phyloP scores from a whole-genome alignment of 2,888 invertebrate species.

The Drosophila nigricruria region DNA sequence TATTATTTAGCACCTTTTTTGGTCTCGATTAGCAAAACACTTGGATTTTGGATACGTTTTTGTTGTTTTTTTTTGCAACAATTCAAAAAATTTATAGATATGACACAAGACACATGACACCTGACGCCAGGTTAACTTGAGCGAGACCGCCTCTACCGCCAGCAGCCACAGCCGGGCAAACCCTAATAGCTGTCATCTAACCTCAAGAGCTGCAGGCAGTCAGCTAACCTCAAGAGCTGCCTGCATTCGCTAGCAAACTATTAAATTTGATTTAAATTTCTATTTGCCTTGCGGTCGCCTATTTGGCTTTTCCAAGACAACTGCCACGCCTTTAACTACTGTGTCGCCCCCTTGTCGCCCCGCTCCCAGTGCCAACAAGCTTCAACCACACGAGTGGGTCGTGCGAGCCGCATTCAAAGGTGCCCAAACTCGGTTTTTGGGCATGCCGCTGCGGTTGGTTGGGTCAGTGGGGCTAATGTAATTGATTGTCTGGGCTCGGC shows the following conservation, averaged over 20 bases:
- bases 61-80: slow-evolving; percentile 7
- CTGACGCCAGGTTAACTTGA: slow-evolving; percentile 5
- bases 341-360: not conserved
- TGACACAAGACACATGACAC: slow-evolving; percentile 15
- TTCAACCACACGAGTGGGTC: slow-evolving; percentile 45
- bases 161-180: not conserved
- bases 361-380: not conserved
- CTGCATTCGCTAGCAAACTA: slow-evolving; percentile 25
- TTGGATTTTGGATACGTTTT: not conserved
- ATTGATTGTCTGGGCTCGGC: slow-evolving; percentile 69
- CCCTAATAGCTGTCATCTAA: slow-evolving; percentile 15
- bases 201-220: slow-evolving; percentile 13
- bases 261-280: slow-evolving; percentile 53
- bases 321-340: slow-evolving; percentile 7
- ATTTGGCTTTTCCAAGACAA: slow-evolving; percentile 44
- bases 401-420: slow-evolving; percentile 38
- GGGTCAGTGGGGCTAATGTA: slow-evolving; percentile 63
- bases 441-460: slow-evolving; percentile 49
- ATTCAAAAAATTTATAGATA: not conserved
- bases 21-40: slow-evolving; percentile 39
- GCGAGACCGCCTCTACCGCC: not conserved
- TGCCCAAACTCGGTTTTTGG: slow-evolving; percentile 31
- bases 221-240: slow-evolving; percentile 20
- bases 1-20: slow-evolving; percentile 69
- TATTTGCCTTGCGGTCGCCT: slow-evolving; percentile 47